These are phyloP conservation scores for Rhombomys opimus DNA, from an alignment of 2,113 vertebrate species.

Conservation along the genomic window DNA sequence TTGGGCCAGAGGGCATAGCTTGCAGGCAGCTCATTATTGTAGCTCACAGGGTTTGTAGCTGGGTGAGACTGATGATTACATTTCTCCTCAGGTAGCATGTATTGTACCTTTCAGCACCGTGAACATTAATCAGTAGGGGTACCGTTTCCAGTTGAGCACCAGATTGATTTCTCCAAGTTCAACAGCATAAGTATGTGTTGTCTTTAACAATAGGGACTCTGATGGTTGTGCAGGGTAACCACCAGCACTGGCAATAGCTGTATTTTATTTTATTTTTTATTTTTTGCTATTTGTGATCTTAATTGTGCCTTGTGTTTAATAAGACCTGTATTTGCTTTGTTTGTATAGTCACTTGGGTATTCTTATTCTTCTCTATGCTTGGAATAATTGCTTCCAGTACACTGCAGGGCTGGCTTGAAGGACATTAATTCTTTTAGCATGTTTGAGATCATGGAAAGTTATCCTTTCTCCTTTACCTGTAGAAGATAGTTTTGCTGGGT, in stretches of 20 bases:
- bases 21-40: not conserved
- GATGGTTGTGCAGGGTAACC: not conserved
- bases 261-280: not conserved
- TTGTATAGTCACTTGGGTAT: not conserved
- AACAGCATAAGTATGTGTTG: not conserved
- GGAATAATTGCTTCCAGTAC: not conserved
- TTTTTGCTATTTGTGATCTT: not conserved
- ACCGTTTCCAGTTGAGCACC: not conserved
- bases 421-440: not conserved
- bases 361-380: not conserved
- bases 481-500: not conserved
- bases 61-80: not conserved
- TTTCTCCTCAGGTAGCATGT: slow-evolving; percentile 1
- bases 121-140: not conserved
- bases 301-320: not conserved
- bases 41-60: not conserved
- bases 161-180: not conserved
- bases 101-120: not conserved
- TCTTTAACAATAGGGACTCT: not conserved
- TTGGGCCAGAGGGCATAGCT: not conserved
- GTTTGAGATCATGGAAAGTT: not conserved
- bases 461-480: not conserved
- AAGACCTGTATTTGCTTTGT: not conserved
- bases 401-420: not conserved
- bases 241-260: not conserved